Evolutionary conservation across 2,888 invertebrate genomes (phyloP).

Genomic region (Holacanthella duospinosa): DNA sequence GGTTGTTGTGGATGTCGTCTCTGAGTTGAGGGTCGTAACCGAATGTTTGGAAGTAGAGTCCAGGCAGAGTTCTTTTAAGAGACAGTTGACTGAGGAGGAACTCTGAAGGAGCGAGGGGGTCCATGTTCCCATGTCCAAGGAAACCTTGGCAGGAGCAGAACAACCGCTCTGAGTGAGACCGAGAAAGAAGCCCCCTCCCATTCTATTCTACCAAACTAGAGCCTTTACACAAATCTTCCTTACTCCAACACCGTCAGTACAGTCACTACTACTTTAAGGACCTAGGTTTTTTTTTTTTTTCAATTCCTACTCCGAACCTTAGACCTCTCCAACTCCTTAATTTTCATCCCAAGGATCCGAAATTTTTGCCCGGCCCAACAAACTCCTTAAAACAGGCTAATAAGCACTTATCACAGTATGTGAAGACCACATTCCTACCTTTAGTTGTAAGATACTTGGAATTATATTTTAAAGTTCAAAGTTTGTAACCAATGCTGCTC

Average conservation of each 20-base stretch:
- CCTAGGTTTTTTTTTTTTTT: no score
- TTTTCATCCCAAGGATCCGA: no score
- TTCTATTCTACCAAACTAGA: no score
- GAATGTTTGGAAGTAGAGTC: not conserved
- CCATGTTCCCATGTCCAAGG: not conserved
- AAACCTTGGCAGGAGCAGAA: not conserved
- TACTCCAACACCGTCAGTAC: not conserved
- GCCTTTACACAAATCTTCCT: not conserved
- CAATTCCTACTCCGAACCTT: no score
- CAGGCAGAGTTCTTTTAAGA: not conserved
- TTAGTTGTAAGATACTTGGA: no score
- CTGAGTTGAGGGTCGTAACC: not conserved
- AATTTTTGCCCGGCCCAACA: no score
- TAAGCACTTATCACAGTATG: not conserved
- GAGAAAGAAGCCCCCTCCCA: conserved; percentile 4
- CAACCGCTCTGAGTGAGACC: not conserved
- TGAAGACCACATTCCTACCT: no score
- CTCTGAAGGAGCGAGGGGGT: not conserved
- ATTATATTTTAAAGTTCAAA: no score
- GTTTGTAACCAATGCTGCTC: no score
- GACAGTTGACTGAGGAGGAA: no score
- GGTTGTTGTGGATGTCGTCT: not conserved
- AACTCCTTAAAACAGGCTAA: no score
- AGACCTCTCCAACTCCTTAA: no score
- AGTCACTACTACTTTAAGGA: not conserved